These are phyloP conservation scores for Leptopilina boulardi DNA, from an alignment of 1,140 invertebrate genomes.

Conservation along the genomic window DNA sequence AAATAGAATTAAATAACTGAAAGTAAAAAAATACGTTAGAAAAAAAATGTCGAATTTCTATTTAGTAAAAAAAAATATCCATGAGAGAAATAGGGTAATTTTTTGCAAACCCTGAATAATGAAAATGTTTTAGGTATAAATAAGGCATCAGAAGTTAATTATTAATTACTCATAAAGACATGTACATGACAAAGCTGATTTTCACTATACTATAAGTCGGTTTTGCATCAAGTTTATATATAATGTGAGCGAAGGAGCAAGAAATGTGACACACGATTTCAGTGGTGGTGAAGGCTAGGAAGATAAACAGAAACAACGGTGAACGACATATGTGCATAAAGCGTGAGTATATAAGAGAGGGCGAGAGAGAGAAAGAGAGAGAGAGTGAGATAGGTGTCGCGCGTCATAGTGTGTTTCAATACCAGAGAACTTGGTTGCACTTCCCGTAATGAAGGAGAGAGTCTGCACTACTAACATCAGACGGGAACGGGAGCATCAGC, in stretches of 20 bases:
- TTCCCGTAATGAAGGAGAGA: constrained; percentile 28
- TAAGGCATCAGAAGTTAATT: neutral
- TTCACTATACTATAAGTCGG: neutral
- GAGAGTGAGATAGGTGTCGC: neutral
- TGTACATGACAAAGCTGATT: neutral
- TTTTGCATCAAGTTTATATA: neutral
- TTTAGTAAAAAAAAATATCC: no score
- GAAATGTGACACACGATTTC: neutral
- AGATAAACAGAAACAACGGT: constrained; percentile 22
- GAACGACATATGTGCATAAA: constrained; percentile 30
- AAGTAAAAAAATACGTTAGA: no score
- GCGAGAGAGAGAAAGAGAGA: no score
- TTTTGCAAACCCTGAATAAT: no score
- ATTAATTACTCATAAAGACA: neutral
- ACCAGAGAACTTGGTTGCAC: constrained; percentile 8
- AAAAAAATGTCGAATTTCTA: no score
- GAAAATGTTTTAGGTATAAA: no score
- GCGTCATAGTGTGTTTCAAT: constrained; percentile 21
- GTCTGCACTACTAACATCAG: constrained; percentile 2
- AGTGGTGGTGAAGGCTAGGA: neutral
- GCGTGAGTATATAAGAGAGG: neutral
- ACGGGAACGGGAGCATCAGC: constrained; percentile 13
- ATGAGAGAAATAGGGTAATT: no score
- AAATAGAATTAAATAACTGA: no score
- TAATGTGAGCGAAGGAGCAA: neutral